Evolutionary conservation across 1,140 invertebrate species (phyloP).

Genomic region (Rhizoglyphus robini): DNA sequence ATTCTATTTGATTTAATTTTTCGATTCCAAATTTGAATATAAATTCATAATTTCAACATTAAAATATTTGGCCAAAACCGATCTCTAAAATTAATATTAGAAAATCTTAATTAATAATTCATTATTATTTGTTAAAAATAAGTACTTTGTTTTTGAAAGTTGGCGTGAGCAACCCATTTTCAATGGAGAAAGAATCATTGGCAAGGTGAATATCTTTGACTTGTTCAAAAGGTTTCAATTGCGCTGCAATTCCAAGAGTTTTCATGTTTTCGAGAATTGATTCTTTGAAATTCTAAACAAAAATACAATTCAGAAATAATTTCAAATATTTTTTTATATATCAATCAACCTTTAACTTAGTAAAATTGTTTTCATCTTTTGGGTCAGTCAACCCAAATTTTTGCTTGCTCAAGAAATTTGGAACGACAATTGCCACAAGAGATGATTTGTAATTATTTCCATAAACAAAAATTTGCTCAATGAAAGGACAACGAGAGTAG

Average conservation of each 20-base stretch:
- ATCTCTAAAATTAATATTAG: background rate
- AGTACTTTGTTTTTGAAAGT: constrained; percentile 78
- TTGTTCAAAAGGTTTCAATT: constrained; percentile 91
- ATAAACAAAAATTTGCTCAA: constrained; percentile 90
- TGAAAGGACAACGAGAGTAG: constrained; percentile 76
- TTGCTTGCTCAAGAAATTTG: constrained; percentile 80
- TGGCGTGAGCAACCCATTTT: constrained; percentile 90
- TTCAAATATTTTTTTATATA: no score
- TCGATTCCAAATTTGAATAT: no score
- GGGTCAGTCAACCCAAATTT: constrained; percentile 70
- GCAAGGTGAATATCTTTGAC: constrained; percentile 79
- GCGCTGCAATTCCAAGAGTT: constrained; percentile 66
- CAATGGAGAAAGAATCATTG: constrained; percentile 83
- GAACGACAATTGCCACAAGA: constrained; percentile 83
- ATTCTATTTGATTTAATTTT: no score
- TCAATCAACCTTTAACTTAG: background rate
- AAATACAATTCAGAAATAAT: background rate
- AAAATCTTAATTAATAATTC: no score
- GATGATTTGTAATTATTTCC: constrained; percentile 94
- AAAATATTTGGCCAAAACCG: no score
- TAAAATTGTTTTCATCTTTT: constrained; percentile 28
- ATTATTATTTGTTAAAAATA: no score
- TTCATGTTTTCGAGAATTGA: constrained; percentile 78
- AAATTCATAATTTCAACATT: no score
- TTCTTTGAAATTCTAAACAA: constrained; percentile 58